Evolutionary conservation across 2,888 invertebrate species (phyloP).

Genomic region (Drosophila anomelani): DNA sequence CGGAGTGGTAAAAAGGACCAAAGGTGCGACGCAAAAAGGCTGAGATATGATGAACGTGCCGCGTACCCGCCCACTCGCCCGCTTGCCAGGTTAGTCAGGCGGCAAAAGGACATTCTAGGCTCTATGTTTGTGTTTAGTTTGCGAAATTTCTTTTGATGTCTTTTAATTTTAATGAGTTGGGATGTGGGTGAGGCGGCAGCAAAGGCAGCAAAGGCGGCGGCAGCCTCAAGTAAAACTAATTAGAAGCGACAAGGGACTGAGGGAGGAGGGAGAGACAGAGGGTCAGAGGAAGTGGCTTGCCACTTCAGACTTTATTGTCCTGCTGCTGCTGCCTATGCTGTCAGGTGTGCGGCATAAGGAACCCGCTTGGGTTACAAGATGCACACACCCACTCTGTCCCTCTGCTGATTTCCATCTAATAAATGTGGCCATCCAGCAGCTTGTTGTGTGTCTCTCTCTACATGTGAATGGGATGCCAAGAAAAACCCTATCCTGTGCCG

Average conservation of each 20-base stretch:
- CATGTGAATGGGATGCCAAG: conserved; percentile 32
- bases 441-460: conserved; percentile 15
- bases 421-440: conserved; percentile 53
- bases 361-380: conserved; percentile 21
- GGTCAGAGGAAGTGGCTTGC: background rate
- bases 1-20: conserved; percentile 62
- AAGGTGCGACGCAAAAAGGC: conserved; percentile 65
- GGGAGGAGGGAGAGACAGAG: background rate
- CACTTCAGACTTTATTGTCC: conserved; percentile 2
- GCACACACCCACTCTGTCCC: background rate
- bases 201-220: conserved; percentile 10
- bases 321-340: background rate
- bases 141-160: conserved; percentile 79
- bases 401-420: conserved; percentile 64
- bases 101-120: conserved; percentile 68
- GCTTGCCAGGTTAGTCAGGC: conserved; percentile 27
- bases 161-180: conserved; percentile 80
- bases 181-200: conserved; percentile 45
- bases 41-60: conserved; percentile 50
- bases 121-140: conserved; percentile 72
- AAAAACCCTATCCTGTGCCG: conserved; percentile 9
- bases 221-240: conserved; percentile 68
- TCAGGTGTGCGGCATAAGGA: conserved; percentile 21
- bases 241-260: conserved; percentile 50
- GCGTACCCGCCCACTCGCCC: background rate